Evolutionary conservation across 1,140 invertebrate species (phyloP).

Genomic region (Ostrea denselamellosa): DNA sequence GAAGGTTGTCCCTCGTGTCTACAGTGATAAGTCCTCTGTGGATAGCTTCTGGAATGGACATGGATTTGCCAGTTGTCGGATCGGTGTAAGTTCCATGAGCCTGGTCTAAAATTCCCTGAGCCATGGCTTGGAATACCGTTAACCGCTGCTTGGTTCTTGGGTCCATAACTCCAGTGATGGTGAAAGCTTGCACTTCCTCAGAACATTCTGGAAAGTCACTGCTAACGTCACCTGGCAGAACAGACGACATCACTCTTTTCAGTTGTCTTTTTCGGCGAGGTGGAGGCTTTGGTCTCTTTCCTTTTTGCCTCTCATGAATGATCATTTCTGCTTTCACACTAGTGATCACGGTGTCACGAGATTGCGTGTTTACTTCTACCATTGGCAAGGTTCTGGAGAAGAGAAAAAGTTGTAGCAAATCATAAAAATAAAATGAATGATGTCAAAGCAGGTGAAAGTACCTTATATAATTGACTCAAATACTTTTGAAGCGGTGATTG

Average conservation of each 20-base stretch:
- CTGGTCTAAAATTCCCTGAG: slow-evolving; percentile 90
- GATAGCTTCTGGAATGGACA: slow-evolving; percentile 91
- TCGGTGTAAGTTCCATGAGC: slow-evolving; percentile 84
- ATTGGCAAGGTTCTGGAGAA: slow-evolving; percentile 66
- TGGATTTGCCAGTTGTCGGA: slow-evolving; percentile 86
- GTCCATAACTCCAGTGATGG: slow-evolving; percentile 86
- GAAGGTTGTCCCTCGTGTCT: slow-evolving; percentile 64
- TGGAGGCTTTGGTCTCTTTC: slow-evolving; percentile 56
- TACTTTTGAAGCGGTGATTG: too few species aligned
- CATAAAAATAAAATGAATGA: too few species aligned
- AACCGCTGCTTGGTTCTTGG: slow-evolving; percentile 88
- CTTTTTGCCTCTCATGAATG: slow-evolving; percentile 69
- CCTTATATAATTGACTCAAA: too few species aligned
- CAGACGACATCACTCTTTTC: slow-evolving; percentile 56
- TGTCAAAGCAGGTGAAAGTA: too few species aligned
- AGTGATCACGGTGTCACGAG: slow-evolving; percentile 64
- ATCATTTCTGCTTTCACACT: slow-evolving; percentile 68
- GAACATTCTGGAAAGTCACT: slow-evolving; percentile 48
- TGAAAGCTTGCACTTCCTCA: slow-evolving; percentile 69
- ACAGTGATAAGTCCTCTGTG: slow-evolving; percentile 85
- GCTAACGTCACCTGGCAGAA: neutral
- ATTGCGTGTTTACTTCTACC: slow-evolving; percentile 65
- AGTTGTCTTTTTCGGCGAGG: slow-evolving; percentile 60
- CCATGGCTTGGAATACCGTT: slow-evolving; percentile 90
- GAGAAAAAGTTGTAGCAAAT: slow-evolving; percentile 3